phyloP scores from a whole-genome alignment of 2,797 vertebrate genomes.

The Sebastes minor region DNA sequence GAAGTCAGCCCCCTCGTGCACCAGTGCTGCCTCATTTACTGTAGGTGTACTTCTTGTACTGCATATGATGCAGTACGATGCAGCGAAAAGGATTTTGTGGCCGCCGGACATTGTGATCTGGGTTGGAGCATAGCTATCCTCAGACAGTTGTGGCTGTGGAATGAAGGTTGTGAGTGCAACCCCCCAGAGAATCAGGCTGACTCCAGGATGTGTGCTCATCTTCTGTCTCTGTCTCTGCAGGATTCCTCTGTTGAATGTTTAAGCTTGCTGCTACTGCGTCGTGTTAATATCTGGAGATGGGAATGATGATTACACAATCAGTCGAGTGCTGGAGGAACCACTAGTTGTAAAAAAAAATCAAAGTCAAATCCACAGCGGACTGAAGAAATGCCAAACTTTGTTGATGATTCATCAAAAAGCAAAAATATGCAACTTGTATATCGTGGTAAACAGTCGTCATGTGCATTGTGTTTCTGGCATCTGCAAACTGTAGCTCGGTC shows the following conservation, averaged over 20 bases:
- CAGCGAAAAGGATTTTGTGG: not conserved
- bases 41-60: slow-evolving; percentile 7
- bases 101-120: slow-evolving; percentile 5
- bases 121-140: not conserved
- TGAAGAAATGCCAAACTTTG: not conserved
- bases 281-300: slow-evolving; percentile 28
- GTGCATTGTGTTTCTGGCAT: slow-evolving; percentile 28
- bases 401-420: not conserved
- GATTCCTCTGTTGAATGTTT: slow-evolving; percentile 55
- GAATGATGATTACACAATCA: slow-evolving; percentile 8
- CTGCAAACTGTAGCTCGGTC: slow-evolving; percentile 4
- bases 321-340: slow-evolving; percentile 1
- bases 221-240: slow-evolving; percentile 7
- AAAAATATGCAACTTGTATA: slow-evolving; percentile 50
- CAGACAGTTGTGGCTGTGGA: not conserved
- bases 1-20: not conserved
- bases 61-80: not conserved
- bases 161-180: slow-evolving; percentile 6
- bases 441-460: slow-evolving; percentile 21
- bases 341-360: not conserved
- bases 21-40: not conserved
- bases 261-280: slow-evolving; percentile 37
- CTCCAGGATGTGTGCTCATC: slow-evolving; percentile 1
- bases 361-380: not conserved
- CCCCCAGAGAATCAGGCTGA: not conserved